These are phyloP conservation scores for Cryptosula pallasiana DNA, from an alignment of 2,888 invertebrate species.

Conservation along the genomic window DNA sequence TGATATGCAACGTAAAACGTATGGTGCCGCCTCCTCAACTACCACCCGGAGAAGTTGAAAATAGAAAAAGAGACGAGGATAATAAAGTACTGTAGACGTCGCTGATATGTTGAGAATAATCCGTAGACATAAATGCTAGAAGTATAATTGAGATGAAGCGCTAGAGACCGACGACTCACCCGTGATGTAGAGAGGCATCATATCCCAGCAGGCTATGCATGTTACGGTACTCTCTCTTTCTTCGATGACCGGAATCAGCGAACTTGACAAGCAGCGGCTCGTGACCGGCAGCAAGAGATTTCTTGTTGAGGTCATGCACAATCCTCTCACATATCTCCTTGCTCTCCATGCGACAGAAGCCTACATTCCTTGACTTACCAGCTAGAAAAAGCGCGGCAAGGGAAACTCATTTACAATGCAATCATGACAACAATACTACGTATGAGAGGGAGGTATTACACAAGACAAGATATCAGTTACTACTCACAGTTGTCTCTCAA, in stretches of 20 bases:
- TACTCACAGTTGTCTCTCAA: constrained; percentile 71
- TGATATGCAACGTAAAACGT: no score
- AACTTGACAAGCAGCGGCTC: constrained; percentile 94
- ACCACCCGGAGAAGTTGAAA: no score
- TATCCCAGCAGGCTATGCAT: neutral
- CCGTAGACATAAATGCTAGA: no score
- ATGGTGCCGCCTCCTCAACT: no score
- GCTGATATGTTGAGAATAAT: neutral
- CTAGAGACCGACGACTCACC: neutral
- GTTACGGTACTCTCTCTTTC: constrained; percentile 56
- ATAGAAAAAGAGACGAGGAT: neutral
- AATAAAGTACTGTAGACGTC: neutral
- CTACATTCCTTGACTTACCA: constrained; percentile 69
- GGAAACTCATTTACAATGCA: no score
- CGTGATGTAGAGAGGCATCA: neutral
- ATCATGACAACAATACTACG: no score
- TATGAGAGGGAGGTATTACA: no score
- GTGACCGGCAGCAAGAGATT: constrained; percentile 74
- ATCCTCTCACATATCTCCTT: constrained; percentile 95
- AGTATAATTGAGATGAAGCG: neutral
- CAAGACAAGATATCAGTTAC: no score
- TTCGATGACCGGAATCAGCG: constrained; percentile 89
- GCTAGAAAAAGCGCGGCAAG: no score
- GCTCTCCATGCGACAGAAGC: constrained; percentile 82
- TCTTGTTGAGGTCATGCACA: constrained; percentile 86